phyloP scores from a whole-genome alignment of 2,888 invertebrate genomes.

The Octonoba sinensis region DNA sequence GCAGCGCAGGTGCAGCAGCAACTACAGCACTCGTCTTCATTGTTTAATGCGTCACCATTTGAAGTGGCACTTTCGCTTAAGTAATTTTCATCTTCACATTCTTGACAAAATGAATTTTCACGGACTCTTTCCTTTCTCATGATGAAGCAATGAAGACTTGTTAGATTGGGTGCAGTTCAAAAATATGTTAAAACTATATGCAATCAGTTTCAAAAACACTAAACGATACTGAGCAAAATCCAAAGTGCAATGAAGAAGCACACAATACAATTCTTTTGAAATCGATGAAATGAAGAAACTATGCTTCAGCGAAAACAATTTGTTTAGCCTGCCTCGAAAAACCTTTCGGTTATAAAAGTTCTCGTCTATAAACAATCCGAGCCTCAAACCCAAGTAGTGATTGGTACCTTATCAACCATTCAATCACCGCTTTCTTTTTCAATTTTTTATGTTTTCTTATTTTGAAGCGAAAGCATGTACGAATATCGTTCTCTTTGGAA shows the following conservation, averaged over 20 bases:
- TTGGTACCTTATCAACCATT: constrained; percentile 43
- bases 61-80: not conserved
- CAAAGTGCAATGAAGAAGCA: not conserved
- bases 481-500: constrained; percentile 18
- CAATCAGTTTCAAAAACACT: no score
- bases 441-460: constrained; percentile 27
- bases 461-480: constrained; percentile 30
- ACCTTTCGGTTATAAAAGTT: constrained; percentile 29
- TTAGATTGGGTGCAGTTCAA: not conserved
- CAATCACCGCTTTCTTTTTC: constrained; percentile 30
- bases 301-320: no score
- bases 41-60: not conserved
- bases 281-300: not conserved
- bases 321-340: constrained; percentile 6
- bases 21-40: constrained; percentile 18
- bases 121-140: constrained; percentile 15
- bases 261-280: not conserved
- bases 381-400: constrained; percentile 17
- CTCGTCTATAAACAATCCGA: constrained; percentile 30
- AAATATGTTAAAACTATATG: no score
- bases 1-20: constrained; percentile 36
- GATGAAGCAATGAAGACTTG: not conserved
- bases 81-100: constrained; percentile 26
- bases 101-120: constrained; percentile 16
- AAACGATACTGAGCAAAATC: no score